These are phyloP conservation scores for Monochamus saltuarius DNA, from an alignment of 1,140 invertebrate species.

Conservation along the genomic window DNA sequence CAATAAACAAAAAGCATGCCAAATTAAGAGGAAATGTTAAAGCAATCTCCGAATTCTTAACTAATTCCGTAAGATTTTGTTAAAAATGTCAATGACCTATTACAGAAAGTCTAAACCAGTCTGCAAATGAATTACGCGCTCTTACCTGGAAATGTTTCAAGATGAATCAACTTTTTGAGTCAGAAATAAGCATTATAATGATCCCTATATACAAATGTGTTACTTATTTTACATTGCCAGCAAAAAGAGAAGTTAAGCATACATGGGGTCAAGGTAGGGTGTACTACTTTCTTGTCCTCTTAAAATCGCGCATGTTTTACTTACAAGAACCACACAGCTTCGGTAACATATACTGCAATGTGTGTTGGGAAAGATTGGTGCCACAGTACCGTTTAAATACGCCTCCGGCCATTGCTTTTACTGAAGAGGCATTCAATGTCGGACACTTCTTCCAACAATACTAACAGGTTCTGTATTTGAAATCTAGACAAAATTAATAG, in stretches of 20 bases:
- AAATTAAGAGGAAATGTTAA: too few relatives aligned
- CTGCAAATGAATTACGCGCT: too few relatives aligned
- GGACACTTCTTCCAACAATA: slow-evolving; percentile 4
- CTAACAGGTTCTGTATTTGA: slow-evolving; percentile 8
- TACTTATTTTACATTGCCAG: too few relatives aligned
- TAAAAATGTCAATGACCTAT: too few relatives aligned
- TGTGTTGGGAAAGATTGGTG: slow-evolving; percentile 12
- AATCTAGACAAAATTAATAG: slow-evolving; percentile 3
- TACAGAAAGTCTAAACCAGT: too few relatives aligned
- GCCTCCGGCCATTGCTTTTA: slow-evolving; percentile 4
- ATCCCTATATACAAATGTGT: too few relatives aligned
- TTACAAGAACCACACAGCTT: not conserved
- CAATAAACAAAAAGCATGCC: too few relatives aligned
- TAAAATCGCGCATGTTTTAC: slow-evolving; percentile 1
- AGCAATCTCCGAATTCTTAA: too few relatives aligned
- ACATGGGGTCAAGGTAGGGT: slow-evolving; percentile 16
- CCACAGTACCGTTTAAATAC: slow-evolving; percentile 15
- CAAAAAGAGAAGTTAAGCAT: slow-evolving; percentile 1
- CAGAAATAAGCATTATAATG: too few relatives aligned
- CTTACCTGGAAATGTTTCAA: too few relatives aligned
- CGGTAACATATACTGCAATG: slow-evolving; percentile 8
- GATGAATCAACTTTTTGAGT: too few relatives aligned
- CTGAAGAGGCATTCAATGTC: slow-evolving; percentile 10
- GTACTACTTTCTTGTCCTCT: slow-evolving; percentile 14
- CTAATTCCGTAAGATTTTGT: too few relatives aligned